A percentile compares a stretch with the other conserved stretches of the same genome.
These are phyloP conservation scores for Phalacrocorax aristotelis DNA, from an alignment of 2,113 vertebrate species.

Conservation along the genomic window DNA sequence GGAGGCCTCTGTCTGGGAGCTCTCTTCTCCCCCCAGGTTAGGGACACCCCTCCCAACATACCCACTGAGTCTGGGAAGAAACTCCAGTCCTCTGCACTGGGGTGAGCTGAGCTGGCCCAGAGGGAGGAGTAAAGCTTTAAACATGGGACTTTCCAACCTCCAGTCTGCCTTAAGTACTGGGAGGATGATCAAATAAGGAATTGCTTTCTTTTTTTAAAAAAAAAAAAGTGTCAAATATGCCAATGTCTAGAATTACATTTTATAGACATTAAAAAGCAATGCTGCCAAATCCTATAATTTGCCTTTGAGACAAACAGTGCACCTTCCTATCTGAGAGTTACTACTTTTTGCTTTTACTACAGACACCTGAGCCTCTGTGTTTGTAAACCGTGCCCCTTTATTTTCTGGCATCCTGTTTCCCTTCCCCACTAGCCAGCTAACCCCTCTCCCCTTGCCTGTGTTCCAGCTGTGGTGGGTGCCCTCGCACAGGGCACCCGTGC, in stretches of 20 bases:
- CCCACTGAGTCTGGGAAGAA: background rate
- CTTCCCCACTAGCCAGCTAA: background rate
- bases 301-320: background rate
- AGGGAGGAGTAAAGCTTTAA: background rate
- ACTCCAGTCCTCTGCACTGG: accelerated
- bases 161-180: background rate
- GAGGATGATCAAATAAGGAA: background rate
- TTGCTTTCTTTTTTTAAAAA: too few species aligned
- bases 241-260: background rate
- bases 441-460: background rate
- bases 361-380: background rate
- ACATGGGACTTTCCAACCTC: background rate
- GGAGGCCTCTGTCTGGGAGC: background rate
- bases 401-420: background rate
- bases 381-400: background rate
- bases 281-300: background rate
- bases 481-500: background rate
- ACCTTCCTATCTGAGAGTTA: background rate
- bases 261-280: background rate
- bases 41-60: background rate
- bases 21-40: background rate
- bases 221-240: background rate
- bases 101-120: background rate
- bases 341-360: background rate
- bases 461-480: background rate